Evolutionary conservation across 2,888 invertebrate species (phyloP), one percentile per base, ranked within the genome.

Genomic region (Notodonta ziczac): DNA sequence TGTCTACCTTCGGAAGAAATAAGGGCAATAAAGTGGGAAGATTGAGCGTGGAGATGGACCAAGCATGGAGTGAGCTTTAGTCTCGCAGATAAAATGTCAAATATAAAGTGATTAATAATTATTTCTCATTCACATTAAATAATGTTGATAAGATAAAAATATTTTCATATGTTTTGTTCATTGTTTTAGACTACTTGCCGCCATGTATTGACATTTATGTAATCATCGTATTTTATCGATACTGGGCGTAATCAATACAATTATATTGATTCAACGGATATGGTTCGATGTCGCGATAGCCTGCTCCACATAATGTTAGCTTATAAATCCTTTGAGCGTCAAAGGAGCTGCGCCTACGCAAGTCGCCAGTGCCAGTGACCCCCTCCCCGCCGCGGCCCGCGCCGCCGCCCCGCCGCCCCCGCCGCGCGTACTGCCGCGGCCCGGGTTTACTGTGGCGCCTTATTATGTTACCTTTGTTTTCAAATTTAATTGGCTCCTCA

Each of bases 381-480:
- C 82, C 76, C 77, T 72, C 78, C 72, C 77, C 70, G 73, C 76
- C 62, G 69, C 72, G 65, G 63, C 67, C 68, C 61, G 57, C 66
- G 56, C 66, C 62, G 69, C 65, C 24, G 24, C 24, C 24, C 66
- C 62, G 69, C 65, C 24, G 24, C 24, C 24, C 67, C 72, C 71
- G 51, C 59, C 63, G 65, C 67, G 61, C 68, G 58, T 58, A 60
- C 67, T 65, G 58, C 58, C 63, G 64, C 71, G 64, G 69, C 57
- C 76, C 79, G 76, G 80, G 79, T 83, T 84, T 83, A 85, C 84
- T 83, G 83, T 90, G 90, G 90, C 91, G 91, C 93, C 90, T 92
- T 92, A 92, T 91, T 91, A 91, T 90, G 91, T 90, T 93, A 91
- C 91, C 92, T 92, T 93, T 93, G 93, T 93, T 92, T 93, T 92